Evolutionary conservation across 2,888 invertebrate species (phyloP), one percentile per base, ranked within the genome.

Genomic region (Ophion costatus): DNA sequence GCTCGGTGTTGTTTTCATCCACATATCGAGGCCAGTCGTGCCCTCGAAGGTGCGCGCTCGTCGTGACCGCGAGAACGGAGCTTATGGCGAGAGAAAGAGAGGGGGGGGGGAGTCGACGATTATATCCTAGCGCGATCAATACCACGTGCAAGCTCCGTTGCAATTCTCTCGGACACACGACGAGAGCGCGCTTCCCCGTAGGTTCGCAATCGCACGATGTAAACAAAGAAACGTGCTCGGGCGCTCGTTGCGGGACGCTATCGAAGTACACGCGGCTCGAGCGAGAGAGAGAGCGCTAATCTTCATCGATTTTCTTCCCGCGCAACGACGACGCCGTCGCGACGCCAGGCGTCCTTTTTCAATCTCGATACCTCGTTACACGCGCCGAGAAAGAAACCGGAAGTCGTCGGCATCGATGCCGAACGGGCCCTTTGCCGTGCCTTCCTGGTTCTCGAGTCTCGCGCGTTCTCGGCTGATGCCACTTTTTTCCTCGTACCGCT

Each of bases 201-300:
- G 33, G 88, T 87, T 87, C 9, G 87, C 87, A 78, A 81, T 88
- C 71, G 38, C 73, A 79, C 89, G 91, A 92, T 92, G 93, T 93
- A 93, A 93, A 93, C 93, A 93, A 93, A 92, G 93, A 92, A 92
- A 89, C 92, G 89, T 91, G 94, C 93, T 90, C 90, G 89, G 79
- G 86, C 85, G 70, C 78, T 29, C 85, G 70, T 70, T 22, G 74
- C 74, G 74, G 74, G 67, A 74, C 67, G 74, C 80, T 64, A 10
- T 59, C 59, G 59, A 80, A 74, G n/a, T 64, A 29, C 71, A 17
- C 61, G 84, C 64, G 59, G 75, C 22, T 77, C 24, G 82, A 24
- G 64, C 24, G 82, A 90, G 89, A 87, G 88, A 89, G 84, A 85
- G 87, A 88, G 86, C 87, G 88, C 87, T 83, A 24, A 79, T 84